Conservation (phyloP, 2,888 invertebrate genomes). For the Tuberolachnus salignus region DNA sequence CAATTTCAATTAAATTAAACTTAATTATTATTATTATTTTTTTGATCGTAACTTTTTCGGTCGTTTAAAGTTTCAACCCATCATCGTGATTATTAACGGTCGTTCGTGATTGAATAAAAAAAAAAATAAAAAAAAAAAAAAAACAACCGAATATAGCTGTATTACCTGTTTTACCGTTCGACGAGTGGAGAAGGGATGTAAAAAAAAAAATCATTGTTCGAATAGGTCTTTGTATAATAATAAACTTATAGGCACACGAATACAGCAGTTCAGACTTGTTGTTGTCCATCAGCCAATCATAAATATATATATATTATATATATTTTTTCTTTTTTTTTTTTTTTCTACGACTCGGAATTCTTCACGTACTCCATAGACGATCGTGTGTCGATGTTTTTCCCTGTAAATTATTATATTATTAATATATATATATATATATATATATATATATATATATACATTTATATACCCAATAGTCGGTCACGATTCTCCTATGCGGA, state of each 20-base stretch:
- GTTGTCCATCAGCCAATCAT: slow-evolving; percentile 6
- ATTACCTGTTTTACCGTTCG: slow-evolving; percentile 1
- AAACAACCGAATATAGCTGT: no score
- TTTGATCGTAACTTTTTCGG: no score
- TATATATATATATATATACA: background rate
- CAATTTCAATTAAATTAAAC: no score
- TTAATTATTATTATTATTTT: no score
- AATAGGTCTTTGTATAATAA: background rate
- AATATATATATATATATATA: background rate
- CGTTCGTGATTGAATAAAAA: no score
- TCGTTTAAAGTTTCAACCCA: no score
- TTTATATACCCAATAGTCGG: slow-evolving; percentile 10
- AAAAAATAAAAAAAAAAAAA: no score
- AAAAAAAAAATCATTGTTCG: slow-evolving; percentile 7
- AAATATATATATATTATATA: background rate
- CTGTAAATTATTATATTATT: background rate
- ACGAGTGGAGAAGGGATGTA: background rate
- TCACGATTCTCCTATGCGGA: slow-evolving; percentile 36
- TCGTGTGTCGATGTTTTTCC: slow-evolving; percentile 32
- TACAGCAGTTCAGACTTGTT: background rate
- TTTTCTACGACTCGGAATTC: slow-evolving; percentile 19
- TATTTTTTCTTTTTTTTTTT: no score
- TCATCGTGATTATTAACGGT: no score
- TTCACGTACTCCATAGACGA: slow-evolving; percentile 24
- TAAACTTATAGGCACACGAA: slow-evolving; percentile 3